Evolutionary conservation across 2,888 invertebrate genomes (phyloP), one percentile per base, ranked within the genome.

Genomic region (Lordiphosa fenestrarum): DNA sequence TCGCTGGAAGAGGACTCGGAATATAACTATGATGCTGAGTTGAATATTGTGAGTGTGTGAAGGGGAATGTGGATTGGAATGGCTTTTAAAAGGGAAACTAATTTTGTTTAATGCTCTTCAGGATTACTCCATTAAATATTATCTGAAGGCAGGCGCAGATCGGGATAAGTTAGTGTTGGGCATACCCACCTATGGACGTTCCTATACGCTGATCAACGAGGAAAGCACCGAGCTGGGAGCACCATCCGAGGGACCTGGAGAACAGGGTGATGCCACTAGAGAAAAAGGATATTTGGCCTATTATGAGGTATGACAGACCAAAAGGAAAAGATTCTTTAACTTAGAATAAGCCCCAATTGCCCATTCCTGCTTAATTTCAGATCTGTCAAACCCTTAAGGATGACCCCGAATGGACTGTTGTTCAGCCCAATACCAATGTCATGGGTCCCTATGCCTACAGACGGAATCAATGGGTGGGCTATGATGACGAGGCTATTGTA

Each of bases 231-330:
- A 95, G 57, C 91, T 97, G n/a, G 97, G 96, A 0, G 92, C 96
- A 0, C 96, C 96, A 0, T 94, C 97, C 0, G 96, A 96, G 85
- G 97, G 96, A 0, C 96, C 97, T 0, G 97, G 97, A 0, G 94
- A 94, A 55, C 95, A 96, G 88, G 97, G 97, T 4, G 96, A 96
- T 57, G 96, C 96, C 1, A 97, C 97, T 0, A 92, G 96, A 72
- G 97, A 98, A 89, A 96, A 96, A 76, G 97, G 98, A 62, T 98
- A 97, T 85, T 90, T 97, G 72, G 96, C 97, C 21, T 97, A 96
- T 86, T 97, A 97, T 87, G 97, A 97, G 92, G 96, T 96, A 83
- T 33, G 5, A 15, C n/a, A n/a, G n/a, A n/a, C n/a, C n/a, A n/a
- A n/a, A n/a, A n/a, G n/a, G n/a, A n/a, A n/a, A n/a, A n/a, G n/a